Evolutionary conservation across 2,888 invertebrate species (phyloP).

Genomic region (Prenolepis imparis): DNA sequence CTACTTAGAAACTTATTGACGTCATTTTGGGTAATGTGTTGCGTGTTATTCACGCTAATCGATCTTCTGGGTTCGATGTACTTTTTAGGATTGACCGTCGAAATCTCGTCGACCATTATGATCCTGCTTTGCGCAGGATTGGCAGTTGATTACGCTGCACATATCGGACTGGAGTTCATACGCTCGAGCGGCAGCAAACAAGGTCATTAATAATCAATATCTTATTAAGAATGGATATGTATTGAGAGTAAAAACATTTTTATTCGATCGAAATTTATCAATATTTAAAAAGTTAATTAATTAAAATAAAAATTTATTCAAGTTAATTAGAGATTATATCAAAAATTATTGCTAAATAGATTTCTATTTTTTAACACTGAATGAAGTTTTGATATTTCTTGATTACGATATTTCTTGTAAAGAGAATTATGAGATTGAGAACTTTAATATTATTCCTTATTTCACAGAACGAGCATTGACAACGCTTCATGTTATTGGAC

Average conservation of each 20-base stretch:
- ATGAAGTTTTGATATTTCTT: neutral
- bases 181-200: slow-evolving; percentile 85
- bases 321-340: neutral
- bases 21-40: slow-evolving; percentile 85
- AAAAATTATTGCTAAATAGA: slow-evolving; percentile 9
- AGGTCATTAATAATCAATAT: slow-evolving; percentile 77
- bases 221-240: neutral
- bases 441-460: neutral
- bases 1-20: slow-evolving; percentile 85
- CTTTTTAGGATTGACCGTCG: slow-evolving; percentile 86
- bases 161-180: slow-evolving; percentile 87
- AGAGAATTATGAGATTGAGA: neutral
- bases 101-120: slow-evolving; percentile 87
- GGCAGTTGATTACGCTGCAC: slow-evolving; percentile 87
- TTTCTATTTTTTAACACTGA: neutral
- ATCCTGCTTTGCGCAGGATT: slow-evolving; percentile 87
- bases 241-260: neutral
- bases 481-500: slow-evolving; percentile 86
- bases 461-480: slow-evolving; percentile 82
- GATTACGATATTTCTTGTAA: neutral
- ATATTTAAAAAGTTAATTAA: neutral
- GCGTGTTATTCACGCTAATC: slow-evolving; percentile 86
- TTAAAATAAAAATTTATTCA: neutral
- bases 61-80: slow-evolving; percentile 87
- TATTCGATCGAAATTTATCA: neutral